Evolutionary conservation across 2,797 vertebrate species (phyloP).

Genomic region (Sarcoramphus papa): DNA sequence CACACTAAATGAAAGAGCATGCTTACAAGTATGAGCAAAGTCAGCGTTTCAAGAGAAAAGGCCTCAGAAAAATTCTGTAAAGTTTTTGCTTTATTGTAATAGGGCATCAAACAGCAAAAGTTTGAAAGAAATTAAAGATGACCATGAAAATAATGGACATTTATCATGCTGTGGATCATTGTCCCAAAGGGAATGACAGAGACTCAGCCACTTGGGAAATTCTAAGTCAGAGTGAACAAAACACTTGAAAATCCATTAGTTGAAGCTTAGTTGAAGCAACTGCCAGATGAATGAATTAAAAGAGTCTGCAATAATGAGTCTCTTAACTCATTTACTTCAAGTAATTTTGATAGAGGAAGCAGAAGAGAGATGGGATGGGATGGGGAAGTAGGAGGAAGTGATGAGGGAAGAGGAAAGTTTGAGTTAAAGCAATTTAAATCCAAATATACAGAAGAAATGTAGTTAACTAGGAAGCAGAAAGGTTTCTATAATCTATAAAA

Average conservation of each 20-base stretch:
- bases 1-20: background rate
- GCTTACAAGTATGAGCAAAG: background rate
- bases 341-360: background rate
- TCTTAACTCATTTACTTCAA: background rate
- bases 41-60: background rate
- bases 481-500: background rate
- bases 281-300: background rate
- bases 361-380: background rate
- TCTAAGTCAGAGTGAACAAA: background rate
- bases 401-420: background rate
- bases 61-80: background rate
- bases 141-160: background rate
- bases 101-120: background rate
- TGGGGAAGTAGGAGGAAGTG: background rate
- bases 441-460: background rate
- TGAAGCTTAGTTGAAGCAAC: background rate
- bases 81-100: background rate
- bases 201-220: background rate
- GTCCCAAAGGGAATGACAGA: background rate
- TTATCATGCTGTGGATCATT: background rate
- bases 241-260: constrained; percentile 8
- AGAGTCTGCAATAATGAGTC: background rate
- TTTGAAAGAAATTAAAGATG: background rate
- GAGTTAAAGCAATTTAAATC: background rate
- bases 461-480: background rate